Evolutionary conservation across 2,888 invertebrate species (phyloP).

Genomic region (Smittia sp.): DNA sequence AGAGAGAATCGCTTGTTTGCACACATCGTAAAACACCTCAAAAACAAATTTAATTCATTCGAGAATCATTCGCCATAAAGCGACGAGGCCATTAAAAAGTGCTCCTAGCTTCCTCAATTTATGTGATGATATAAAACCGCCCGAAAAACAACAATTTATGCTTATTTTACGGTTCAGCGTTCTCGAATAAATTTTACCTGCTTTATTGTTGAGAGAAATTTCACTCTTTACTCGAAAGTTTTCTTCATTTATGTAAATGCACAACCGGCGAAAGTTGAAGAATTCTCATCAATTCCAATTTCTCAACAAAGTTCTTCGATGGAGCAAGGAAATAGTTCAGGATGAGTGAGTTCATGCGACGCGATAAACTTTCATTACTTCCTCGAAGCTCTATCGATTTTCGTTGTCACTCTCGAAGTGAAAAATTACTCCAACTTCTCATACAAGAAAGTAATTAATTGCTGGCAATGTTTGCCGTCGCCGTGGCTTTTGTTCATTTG

Average conservation of each 20-base stretch:
- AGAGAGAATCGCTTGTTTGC: neutral
- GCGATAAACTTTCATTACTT: constrained; percentile 7
- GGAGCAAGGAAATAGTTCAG: neutral
- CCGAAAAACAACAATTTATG: neutral
- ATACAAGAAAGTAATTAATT: neutral
- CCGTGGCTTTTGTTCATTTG: neutral
- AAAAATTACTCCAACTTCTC: neutral
- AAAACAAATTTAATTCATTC: neutral
- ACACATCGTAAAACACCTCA: constrained; percentile 1
- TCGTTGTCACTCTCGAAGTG: neutral
- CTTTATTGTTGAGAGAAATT: neutral
- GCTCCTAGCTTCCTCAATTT: neutral
- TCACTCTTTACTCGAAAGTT: neutral
- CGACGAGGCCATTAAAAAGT: neutral
- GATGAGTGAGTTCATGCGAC: no score
- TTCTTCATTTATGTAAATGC: neutral
- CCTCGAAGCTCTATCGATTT: neutral
- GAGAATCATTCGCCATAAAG: constrained; percentile 6
- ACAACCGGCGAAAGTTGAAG: no score
- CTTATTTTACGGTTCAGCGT: neutral
- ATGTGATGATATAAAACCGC: neutral
- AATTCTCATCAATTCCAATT: no score
- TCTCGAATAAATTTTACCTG: constrained; percentile 9
- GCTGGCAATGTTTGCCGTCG: neutral
- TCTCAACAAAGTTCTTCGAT: neutral